Base-by-base conservation (phyloP, 1,140 invertebrate genomes). In the Bombyx mandarina region DNA sequence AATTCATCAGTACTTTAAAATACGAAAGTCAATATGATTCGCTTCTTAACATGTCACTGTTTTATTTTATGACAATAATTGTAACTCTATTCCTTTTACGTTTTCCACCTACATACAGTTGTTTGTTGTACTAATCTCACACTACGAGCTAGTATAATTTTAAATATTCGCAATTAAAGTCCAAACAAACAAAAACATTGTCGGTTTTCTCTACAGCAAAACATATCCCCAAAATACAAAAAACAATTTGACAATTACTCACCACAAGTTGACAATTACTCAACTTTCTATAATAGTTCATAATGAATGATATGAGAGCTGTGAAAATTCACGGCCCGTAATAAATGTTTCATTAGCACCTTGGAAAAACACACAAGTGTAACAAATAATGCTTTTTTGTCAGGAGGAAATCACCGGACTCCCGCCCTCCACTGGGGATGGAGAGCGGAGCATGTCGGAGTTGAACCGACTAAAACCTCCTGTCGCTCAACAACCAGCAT, bases 341-440 rank as follows among this genome's bases (percentile, higher is more conserved):
- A 49, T 49, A 56, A 56, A 49, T 46, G 54, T 55, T 55, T 55
- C 45, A 55, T 55, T 47, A 55, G 54, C n/a, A 43, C 45, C n/a
- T 12, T 42, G 46, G 54, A 56, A 56, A 56, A 56, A 56, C 46
- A 48, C 45, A 49, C 46, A 48, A 48, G 54, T 48, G 48, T 45
- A 43, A 7, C 46, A 49, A 56, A 49, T 56, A 56, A 45, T 56
- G 26, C 42, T 49, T 18, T 18, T 18, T 18, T 18, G 12, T 18
- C 12, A 18, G 12, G 12, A 18, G 12, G 12, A 18, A 18, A 18
- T 18, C 12, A 18, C 12, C 12, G 12, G 12, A 18, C 12, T 18
- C 12, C 12, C 12, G 12, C 12, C 12, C 12, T 18, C 12, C 12
- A 18, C 12, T 18, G 12, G 12, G 12, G 12, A 18, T 18, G 12